Base-by-base conservation (phyloP, 2,113 vertebrate species). In the Fregetta grallaria region DNA sequence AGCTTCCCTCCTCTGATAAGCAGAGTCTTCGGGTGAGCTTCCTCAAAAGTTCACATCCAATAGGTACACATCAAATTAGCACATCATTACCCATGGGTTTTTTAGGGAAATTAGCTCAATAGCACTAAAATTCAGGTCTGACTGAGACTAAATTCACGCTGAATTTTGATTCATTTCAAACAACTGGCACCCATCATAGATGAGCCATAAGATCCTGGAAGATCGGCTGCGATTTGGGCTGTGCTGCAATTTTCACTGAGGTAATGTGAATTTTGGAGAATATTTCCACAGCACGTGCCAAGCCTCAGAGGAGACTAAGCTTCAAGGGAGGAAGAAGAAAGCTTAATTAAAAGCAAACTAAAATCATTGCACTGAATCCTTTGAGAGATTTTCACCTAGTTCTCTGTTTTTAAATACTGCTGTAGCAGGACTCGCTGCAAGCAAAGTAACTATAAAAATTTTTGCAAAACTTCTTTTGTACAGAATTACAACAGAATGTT, bases 271-370 rank as follows among this genome's bases (percentile, higher is more conserved):
- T 78, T 53, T 52, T 45, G 61, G 87, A 42, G 77, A 75, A 32
- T 58, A 62, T 71, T 91, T 90, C 87, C 67, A 75, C 66, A 58
- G 38, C 44, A 42, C 6, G 45, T 47, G 38, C 42, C 40, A 75
- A 87, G 14, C 38, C 89, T 92, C 73, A 52, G 49, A 86, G 79
- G 68, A 91, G 32, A 18, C 21, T 40, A 58, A 82, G 47, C 38
- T 90, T 66, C 81, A 70, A 83, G 49, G 30, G 78, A 86, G 26
- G 18, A 86, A 52, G 40, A 73, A 77, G 65, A 63, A 82, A 85
- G 67, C 38, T 90, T 94, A 87, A 95, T 86, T 94, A 94, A 93
- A 92, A 86, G 84, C 26, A 82, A 76, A 65, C 27, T 78, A 72
- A 85, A 90, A 73, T 68, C 80, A 81, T 32, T 16, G 40, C 55